Evolutionary conservation across 1,140 invertebrate species (phyloP).

Genomic region (Steinernema feltiae): DNA sequence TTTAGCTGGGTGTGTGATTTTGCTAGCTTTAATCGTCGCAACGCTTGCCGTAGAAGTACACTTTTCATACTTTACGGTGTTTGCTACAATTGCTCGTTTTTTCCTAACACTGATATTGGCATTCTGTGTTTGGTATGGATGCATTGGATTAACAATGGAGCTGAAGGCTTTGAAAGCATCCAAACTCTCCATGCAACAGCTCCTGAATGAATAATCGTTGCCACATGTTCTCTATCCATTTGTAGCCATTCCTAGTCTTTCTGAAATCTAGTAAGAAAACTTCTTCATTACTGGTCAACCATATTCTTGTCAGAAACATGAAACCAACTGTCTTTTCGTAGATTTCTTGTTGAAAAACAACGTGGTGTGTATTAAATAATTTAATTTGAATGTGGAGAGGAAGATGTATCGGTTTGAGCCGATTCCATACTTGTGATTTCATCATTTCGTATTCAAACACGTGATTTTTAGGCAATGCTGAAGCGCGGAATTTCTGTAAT

Average conservation of each 20-base stretch:
- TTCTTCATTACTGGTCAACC: not conserved
- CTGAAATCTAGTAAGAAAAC: not conserved
- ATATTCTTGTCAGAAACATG: no score
- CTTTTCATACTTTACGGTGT: slow-evolving; percentile 19
- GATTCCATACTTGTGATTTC: not conserved
- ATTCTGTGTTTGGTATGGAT: slow-evolving; percentile 59
- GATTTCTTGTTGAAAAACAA: no score
- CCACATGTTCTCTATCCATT: not conserved
- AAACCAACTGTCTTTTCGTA: no score
- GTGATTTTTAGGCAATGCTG: not conserved
- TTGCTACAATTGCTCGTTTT: slow-evolving; percentile 45
- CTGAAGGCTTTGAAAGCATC: slow-evolving; percentile 58
- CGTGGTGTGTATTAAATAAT: no score
- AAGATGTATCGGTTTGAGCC: no score
- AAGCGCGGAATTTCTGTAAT: not conserved
- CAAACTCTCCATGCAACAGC: slow-evolving; percentile 52
- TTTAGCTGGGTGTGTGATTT: slow-evolving; percentile 29
- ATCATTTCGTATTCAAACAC: not conserved
- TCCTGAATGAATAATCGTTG: slow-evolving; percentile 28
- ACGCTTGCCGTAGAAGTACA: slow-evolving; percentile 22
- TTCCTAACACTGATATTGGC: slow-evolving; percentile 55
- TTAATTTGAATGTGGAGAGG: no score
- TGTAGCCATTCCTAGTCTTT: not conserved
- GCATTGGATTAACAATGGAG: slow-evolving; percentile 59
- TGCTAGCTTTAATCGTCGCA: slow-evolving; percentile 29